Conservation (phyloP, 2,888 invertebrate genomes). For the Chrysomela aeneicollis region DNA sequence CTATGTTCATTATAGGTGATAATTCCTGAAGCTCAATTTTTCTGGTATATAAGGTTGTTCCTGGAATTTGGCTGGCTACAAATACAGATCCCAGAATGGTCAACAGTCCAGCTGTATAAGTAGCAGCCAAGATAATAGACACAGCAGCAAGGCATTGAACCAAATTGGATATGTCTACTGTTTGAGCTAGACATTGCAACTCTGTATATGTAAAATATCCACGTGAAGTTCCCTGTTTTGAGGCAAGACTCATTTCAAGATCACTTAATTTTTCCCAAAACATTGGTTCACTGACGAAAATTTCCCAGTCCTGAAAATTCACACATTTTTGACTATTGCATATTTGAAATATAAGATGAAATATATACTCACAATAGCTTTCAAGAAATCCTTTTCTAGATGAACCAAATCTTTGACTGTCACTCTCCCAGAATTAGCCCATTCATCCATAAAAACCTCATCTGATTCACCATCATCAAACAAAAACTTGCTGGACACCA, state of each 20-base stretch:
- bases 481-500: constrained; percentile 96
- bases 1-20: background rate
- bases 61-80: constrained; percentile 64
- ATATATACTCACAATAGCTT: constrained; percentile 82
- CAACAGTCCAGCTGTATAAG: constrained; percentile 68
- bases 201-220: constrained; percentile 89
- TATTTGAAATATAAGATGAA: background rate
- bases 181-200: constrained; percentile 67
- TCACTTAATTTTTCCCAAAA: constrained; percentile 77
- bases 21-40: constrained; percentile 27
- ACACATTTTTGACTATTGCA: constrained; percentile 5
- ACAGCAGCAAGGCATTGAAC: constrained; percentile 64
- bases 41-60: constrained; percentile 57
- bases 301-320: constrained; percentile 79
- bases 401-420: constrained; percentile 77
- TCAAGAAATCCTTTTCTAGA: constrained; percentile 87
- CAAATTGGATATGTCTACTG: constrained; percentile 62
- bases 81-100: constrained; percentile 69
- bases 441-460: constrained; percentile 89
- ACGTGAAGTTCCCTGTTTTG: constrained; percentile 73
- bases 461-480: constrained; percentile 94
- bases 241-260: constrained; percentile 77
- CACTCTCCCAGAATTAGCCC: constrained; percentile 87
- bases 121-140: constrained; percentile 67
- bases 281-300: constrained; percentile 78